phyloP scores from a whole-genome alignment of 1,140 invertebrate species.

The Lepidurus couesii region DNA sequence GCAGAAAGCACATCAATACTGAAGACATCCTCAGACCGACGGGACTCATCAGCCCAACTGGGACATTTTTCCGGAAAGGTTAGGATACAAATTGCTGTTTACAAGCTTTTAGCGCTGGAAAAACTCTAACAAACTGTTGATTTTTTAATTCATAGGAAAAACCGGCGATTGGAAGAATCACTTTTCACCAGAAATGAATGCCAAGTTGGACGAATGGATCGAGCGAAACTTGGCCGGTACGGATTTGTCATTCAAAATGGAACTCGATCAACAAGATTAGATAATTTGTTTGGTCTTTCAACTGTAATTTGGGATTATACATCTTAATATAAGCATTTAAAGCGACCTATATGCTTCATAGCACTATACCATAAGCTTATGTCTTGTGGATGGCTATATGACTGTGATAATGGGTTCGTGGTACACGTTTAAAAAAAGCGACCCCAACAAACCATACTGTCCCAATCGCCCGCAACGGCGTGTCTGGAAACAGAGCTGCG shows the following conservation, averaged over 20 bases:
- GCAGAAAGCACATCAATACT: slow-evolving; percentile 35
- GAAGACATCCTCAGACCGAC: slow-evolving; percentile 7
- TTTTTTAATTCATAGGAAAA: slow-evolving; percentile 36
- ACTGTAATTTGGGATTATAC: no score
- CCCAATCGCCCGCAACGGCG: no score
- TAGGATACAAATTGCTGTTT: neutral
- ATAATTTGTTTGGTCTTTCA: no score
- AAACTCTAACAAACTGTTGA: neutral
- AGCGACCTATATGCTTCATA: no score
- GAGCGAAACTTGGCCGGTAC: slow-evolving; percentile 36
- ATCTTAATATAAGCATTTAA: no score
- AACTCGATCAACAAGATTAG: slow-evolving; percentile 35
- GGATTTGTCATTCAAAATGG: slow-evolving; percentile 33
- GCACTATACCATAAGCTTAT: no score
- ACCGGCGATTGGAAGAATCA: slow-evolving; percentile 48
- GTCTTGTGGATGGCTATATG: no score
- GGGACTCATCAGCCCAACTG: slow-evolving; percentile 20
- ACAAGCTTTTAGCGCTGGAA: neutral
- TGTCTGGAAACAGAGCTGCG: no score
- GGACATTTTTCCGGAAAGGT: slow-evolving; percentile 34
- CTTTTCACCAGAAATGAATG: slow-evolving; percentile 44
- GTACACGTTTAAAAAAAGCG: no score
- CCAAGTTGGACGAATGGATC: slow-evolving; percentile 41
- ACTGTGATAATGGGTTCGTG: no score
- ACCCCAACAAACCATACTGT: no score